Evolutionary conservation across 2,113 vertebrate genomes (phyloP).

Genomic region (Albula goreensis): DNA sequence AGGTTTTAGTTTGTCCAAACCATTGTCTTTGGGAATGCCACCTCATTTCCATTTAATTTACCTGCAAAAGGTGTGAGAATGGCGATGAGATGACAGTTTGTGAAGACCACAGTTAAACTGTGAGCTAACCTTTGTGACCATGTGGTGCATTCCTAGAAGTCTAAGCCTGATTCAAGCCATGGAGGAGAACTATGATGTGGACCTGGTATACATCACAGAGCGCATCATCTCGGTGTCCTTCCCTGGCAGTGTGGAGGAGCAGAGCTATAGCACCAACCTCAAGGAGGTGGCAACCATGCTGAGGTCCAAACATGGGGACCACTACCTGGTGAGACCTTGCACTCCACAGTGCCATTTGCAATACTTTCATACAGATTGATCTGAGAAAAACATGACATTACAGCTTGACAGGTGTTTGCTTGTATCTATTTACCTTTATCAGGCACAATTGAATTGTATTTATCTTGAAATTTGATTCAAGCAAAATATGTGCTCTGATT

Average conservation of each 20-base stretch:
- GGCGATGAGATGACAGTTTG: too few species aligned
- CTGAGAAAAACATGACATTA: neutral
- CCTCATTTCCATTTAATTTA: neutral
- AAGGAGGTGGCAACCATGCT: conserved; percentile 95
- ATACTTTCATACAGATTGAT: neutral
- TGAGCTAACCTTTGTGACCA: neutral
- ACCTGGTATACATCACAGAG: conserved; percentile 88
- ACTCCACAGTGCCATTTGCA: neutral
- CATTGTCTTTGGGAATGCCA: neutral
- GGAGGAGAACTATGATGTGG: conserved; percentile 93
- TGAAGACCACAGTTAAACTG: neutral
- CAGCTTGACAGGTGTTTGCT: neutral
- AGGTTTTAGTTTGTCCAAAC: neutral
- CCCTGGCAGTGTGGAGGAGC: conserved; percentile 80
- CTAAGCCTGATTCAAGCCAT: conserved; percentile 76
- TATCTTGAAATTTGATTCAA: neutral
- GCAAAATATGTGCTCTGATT: too few species aligned
- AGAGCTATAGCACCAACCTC: conserved; percentile 85
- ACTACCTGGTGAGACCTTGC: conserved; percentile 80
- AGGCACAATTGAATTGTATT: neutral
- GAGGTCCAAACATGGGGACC: conserved; percentile 91
- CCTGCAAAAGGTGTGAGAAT: too few species aligned
- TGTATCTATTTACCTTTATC: neutral
- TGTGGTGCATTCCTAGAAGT: conserved; percentile 60
- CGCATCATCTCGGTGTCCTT: conserved; percentile 92